Evolutionary conservation across 2,113 vertebrate genomes (phyloP).

Genomic region (Solenodon paradoxus): DNA sequence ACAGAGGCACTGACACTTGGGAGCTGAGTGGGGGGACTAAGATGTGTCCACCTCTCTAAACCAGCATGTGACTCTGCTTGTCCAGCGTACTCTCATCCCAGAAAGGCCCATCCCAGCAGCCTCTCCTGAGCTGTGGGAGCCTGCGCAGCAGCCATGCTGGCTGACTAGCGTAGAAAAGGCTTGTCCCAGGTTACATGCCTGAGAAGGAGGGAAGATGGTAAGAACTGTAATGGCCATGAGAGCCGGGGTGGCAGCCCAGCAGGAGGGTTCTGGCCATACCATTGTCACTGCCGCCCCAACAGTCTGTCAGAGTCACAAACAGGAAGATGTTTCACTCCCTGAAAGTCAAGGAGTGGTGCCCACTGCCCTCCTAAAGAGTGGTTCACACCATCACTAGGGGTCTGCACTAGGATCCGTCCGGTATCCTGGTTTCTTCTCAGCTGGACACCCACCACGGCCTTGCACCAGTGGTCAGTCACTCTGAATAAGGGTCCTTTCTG

Average conservation of each 20-base stretch:
- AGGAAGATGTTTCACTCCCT: background rate
- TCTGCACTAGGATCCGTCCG: background rate
- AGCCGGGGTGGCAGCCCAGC: background rate
- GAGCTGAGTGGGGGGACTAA: too few species aligned
- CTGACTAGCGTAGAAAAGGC: too few species aligned
- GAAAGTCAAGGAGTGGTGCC: background rate
- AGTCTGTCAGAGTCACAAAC: background rate
- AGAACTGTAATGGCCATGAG: background rate
- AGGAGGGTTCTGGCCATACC: background rate
- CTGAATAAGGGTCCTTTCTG: background rate
- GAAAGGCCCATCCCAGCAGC: too few species aligned
- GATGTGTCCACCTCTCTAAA: background rate
- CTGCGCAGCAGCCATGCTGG: too few species aligned
- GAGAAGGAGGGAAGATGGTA: too few species aligned
- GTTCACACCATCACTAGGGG: background rate
- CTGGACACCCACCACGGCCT: too few species aligned
- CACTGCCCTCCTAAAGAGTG: background rate
- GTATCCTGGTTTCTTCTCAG: background rate
- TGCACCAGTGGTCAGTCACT: too few species aligned
- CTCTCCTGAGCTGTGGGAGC: too few species aligned
- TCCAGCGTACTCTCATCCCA: background rate
- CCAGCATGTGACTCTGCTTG: background rate
- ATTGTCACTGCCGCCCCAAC: too few species aligned
- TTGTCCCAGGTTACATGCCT: background rate
- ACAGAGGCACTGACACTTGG: too few species aligned